phyloP scores from a whole-genome alignment of 2,797 vertebrate genomes.

The Gymnothorax reevesii region DNA sequence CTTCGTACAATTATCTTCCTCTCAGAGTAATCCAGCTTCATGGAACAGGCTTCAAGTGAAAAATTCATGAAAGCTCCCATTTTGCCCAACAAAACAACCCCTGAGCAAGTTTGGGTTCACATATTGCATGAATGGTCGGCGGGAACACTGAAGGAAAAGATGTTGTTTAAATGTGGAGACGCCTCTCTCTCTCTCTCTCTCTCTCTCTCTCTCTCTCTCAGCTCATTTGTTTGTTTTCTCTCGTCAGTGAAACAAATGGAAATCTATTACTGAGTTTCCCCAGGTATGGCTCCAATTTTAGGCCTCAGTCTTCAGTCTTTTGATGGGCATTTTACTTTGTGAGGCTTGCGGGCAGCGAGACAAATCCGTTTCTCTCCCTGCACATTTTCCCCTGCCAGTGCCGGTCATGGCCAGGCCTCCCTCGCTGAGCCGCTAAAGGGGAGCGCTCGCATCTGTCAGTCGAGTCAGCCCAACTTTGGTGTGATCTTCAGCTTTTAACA shows the following conservation, averaged over 20 bases:
- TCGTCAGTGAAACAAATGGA: background rate
- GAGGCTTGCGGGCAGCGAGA: background rate
- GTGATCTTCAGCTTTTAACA: background rate
- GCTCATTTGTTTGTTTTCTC: background rate
- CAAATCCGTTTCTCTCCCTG: constrained; percentile 16
- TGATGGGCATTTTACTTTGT: background rate
- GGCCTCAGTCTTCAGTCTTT: background rate
- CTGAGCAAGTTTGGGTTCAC: too few relatives aligned
- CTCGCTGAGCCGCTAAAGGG: background rate
- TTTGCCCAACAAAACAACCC: too few relatives aligned
- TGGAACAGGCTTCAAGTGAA: too few relatives aligned
- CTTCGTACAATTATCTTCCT: too few relatives aligned
- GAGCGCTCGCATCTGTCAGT: background rate
- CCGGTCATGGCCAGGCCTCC: background rate
- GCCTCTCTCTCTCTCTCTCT: background rate
- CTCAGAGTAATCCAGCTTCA: too few relatives aligned
- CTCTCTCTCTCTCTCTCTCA: background rate
- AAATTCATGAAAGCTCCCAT: too few relatives aligned
- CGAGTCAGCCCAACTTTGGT: background rate
- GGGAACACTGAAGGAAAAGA: too few relatives aligned
- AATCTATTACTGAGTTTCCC: background rate
- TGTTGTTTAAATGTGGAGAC: too few relatives aligned
- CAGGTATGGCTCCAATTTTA: background rate
- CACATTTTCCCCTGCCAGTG: background rate
- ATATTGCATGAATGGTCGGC: too few relatives aligned